Base-by-base conservation (phyloP, 2,113 vertebrate genomes). In the Psittacula cyanocephala region DNA sequence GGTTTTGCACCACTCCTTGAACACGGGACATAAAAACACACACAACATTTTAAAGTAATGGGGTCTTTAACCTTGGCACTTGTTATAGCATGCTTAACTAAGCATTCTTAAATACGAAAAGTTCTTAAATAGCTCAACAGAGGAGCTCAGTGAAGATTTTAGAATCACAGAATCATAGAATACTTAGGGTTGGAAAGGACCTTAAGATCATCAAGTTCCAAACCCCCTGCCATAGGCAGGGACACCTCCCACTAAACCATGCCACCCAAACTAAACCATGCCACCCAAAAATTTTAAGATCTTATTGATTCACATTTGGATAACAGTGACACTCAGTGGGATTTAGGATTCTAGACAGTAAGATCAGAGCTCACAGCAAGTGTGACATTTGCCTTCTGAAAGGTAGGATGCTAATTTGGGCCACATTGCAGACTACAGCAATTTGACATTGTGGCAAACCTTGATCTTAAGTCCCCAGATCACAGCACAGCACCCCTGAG, bases 11-110 rank as follows among this genome's bases (percentile, higher is more conserved):
- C 57, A 20, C 31, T 50, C 43, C 29, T 49, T 18, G 43, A 60
- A 41, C 5, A 4, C 2, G 3, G 2, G 27, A 37, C 1, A 3
- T 20, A 53, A 72, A 52, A 37, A 4, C 10, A 37, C 20, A 22
- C 37, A 50, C 17, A 13, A 16, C 10, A 27, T 31, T 64, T 37
- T 31, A 37, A 64, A 84, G 47, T 19, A 43, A 72, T 12, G 24
- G 47, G 47, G 24, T 44, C 39, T 37, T 44, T 41, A 33, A 14
- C 39, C 23, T 37, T 17, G 1, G 4, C 52, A 29, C 15, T 11
- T 6, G 16, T 25, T 35, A 43, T 3, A 63, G 31, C 31, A 25
- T 16, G 25, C 13, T 29, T 72, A 43, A 43, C 43, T 71, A 62
- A 63, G 16, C 31, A 63, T 31, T 71, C 55, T 24, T 43, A 62